These are phyloP conservation scores for Sebastolobus altivelis DNA, from an alignment of 2,797 vertebrate species.

Conservation along the genomic window DNA sequence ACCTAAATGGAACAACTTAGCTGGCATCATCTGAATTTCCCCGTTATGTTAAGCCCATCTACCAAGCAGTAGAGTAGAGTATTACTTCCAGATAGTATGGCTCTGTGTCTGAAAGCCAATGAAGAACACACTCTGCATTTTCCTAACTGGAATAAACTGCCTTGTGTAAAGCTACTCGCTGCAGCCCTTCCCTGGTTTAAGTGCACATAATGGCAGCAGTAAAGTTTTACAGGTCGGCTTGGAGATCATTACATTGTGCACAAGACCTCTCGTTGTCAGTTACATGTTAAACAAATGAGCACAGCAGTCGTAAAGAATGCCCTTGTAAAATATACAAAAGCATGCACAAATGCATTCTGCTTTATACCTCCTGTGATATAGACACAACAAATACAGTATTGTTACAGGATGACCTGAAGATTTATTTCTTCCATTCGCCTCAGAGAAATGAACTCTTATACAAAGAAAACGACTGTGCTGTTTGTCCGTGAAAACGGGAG, in stretches of 20 bases:
- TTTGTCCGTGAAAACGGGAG: constrained; percentile 25
- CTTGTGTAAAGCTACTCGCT: constrained; percentile 63
- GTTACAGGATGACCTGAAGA: constrained; percentile 19
- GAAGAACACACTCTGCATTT: constrained; percentile 61
- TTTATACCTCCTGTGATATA: constrained; percentile 19
- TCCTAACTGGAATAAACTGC: constrained; percentile 48
- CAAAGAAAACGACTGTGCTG: constrained; percentile 1
- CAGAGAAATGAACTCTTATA: constrained; percentile 37
- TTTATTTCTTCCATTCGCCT: constrained; percentile 52
- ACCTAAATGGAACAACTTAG: background rate
- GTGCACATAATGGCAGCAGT: constrained; percentile 80
- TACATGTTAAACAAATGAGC: constrained; percentile 75
- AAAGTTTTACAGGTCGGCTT: constrained; percentile 80
- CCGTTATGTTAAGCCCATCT: background rate
- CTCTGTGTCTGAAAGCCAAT: constrained; percentile 30
- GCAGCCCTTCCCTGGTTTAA: constrained; percentile 71
- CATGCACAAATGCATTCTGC: constrained; percentile 38
- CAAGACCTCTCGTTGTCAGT: constrained; percentile 71
- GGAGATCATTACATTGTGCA: constrained; percentile 76
- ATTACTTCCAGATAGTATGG: constrained; percentile 10
- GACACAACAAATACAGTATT: constrained; percentile 23
- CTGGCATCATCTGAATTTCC: background rate
- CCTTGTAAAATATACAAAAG: constrained; percentile 58
- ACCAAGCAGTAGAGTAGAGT: constrained; percentile 4
- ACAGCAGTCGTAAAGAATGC: constrained; percentile 64